A percentile compares a stretch with the other conserved stretches of the same genome.
phyloP scores from a whole-genome alignment of 2,113 vertebrate species.

The Aphelocoma coerulescens region DNA sequence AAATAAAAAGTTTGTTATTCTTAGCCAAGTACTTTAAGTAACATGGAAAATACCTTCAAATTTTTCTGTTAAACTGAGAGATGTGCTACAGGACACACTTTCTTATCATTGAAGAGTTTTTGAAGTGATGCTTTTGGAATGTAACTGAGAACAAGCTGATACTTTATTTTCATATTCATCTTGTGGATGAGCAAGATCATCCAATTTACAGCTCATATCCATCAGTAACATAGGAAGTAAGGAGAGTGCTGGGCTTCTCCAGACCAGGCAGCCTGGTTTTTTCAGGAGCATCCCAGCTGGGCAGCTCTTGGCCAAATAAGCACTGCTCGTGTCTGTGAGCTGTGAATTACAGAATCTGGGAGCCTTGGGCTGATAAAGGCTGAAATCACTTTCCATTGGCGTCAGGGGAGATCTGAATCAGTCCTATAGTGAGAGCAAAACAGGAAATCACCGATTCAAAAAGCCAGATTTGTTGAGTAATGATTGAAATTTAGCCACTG shows the following conservation, averaged over 20 bases:
- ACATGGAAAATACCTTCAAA: background rate
- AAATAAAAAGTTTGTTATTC: background rate
- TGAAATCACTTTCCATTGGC: background rate
- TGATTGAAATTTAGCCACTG: conserved; percentile 13
- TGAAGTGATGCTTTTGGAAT: background rate
- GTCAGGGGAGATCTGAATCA: background rate
- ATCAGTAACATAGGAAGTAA: background rate
- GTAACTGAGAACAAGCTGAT: background rate
- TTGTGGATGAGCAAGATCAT: background rate
- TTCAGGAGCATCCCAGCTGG: background rate
- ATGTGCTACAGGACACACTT: background rate
- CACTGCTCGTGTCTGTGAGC: background rate
- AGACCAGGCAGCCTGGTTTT: background rate
- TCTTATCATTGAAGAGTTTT: background rate
- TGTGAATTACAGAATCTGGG: background rate
- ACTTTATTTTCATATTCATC: background rate
- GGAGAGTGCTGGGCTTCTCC: background rate
- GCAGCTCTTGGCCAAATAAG: background rate
- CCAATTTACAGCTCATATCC: background rate
- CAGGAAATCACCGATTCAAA: conserved; percentile 57
- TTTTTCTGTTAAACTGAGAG: background rate
- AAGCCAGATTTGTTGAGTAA: conserved; percentile 49
- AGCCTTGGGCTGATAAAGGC: background rate
- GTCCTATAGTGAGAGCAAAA: conserved; percentile 27
- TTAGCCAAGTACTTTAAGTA: background rate